phyloP scores from a whole-genome alignment of 64 coral and sea anemone genomes.

The Cladopsammia gracilis region DNA sequence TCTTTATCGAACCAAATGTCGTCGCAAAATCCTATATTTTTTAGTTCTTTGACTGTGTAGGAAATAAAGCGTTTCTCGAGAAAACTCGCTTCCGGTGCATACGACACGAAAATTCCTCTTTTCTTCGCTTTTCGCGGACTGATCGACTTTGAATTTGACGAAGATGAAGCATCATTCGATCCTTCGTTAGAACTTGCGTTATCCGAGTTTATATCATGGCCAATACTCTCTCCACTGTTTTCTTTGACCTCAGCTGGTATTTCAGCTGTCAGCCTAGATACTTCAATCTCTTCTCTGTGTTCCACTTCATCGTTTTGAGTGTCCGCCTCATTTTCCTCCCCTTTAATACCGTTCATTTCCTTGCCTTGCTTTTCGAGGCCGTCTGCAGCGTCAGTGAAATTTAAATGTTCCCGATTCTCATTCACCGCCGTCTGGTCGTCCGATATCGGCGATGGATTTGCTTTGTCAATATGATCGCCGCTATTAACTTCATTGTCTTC shows the following conservation, averaged over 20 bases:
- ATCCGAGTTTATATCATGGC: background rate
- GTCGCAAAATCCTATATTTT: slow-evolving; percentile 93
- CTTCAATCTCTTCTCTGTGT: background rate
- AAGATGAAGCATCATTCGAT: background rate
- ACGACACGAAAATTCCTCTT: slow-evolving; percentile 93
- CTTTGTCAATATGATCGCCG: slow-evolving; percentile 10
- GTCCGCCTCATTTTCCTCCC: background rate
- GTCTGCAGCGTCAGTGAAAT: background rate
- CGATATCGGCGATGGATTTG: background rate
- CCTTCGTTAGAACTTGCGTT: slow-evolving; percentile 26
- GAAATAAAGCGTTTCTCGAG: slow-evolving; percentile 84
- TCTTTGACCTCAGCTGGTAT: slow-evolving; percentile 1
- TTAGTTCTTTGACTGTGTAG: slow-evolving; percentile 88
- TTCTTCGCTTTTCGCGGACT: slow-evolving; percentile 72
- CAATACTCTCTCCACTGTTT: background rate
- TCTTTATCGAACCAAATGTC: slow-evolving; percentile 99
- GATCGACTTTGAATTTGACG: slow-evolving; percentile 31
- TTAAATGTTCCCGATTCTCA: background rate
- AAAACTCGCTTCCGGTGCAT: slow-evolving; percentile 81
- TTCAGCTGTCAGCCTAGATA: background rate
- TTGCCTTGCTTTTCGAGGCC: background rate
- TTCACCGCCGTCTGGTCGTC: background rate
- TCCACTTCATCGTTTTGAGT: background rate
- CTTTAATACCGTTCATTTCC: background rate
- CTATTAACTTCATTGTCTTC: slow-evolving; percentile 7